These are phyloP conservation scores for Rhineura floridana DNA, from an alignment of 2,113 vertebrate genomes.

Conservation along the genomic window DNA sequence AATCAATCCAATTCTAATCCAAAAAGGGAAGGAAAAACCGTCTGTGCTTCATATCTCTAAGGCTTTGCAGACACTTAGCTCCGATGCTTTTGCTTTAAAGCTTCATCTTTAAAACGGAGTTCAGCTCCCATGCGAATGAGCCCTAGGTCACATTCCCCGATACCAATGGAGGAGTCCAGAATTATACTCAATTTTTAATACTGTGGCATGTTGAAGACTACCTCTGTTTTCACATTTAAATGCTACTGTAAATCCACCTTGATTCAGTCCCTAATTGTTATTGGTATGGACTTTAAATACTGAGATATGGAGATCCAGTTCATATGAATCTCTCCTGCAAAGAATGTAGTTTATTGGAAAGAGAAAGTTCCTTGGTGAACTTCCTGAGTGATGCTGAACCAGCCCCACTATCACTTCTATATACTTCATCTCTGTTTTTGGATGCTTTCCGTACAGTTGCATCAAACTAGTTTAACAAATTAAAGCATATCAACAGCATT, in stretches of 20 bases:
- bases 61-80: no score
- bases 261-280: background rate
- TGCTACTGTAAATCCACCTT: background rate
- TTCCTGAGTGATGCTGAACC: background rate
- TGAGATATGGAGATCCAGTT: background rate
- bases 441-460: conserved; percentile 7
- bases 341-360: background rate
- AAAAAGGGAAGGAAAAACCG: no score
- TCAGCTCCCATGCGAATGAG: no score
- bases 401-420: background rate
- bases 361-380: background rate
- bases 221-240: background rate
- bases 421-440: background rate
- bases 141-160: no score
- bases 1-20: no score
- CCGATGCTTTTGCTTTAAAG: no score
- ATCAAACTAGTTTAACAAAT: conserved; percentile 48
- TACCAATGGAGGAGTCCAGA: background rate
- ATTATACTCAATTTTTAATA: no score
- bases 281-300: background rate
- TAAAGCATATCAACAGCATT: conserved; percentile 50
- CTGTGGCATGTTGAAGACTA: background rate
- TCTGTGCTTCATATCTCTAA: no score
- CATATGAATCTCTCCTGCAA: background rate
- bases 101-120: no score